Base-by-base conservation (phyloP, 2,888 invertebrate species). In the Pecten maximus region DNA sequence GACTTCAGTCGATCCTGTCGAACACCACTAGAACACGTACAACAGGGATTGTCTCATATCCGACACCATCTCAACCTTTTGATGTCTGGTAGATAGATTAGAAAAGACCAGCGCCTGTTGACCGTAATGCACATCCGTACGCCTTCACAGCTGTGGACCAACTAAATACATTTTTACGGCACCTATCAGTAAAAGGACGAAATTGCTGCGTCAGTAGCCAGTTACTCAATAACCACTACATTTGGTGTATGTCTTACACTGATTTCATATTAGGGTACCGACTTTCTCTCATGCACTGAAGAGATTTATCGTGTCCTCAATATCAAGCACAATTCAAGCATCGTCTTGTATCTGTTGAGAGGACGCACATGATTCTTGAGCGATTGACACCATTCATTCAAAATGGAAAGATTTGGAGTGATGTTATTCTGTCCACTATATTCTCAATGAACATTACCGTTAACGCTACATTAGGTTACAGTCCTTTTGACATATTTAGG, bases 211-310 rank as follows among this genome's bases (percentile, higher is more conserved):
- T 74, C 91, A 44, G 91, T 89, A 48, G 89, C 88, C 28, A 28
- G 89, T n/a, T 88, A 90, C 88, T 90, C 90, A 60, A 40, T 91
- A 39, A 91, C 91, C 74, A 90, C 90, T 8, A 88, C 87, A 23
- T 91, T 87, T 90, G 91, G 92, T 40, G 88, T 87, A 44, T 92
- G 91, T 89, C 88, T 91, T 44, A 91, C 91, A 28, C 74, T 91
- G 12, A 90, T 92, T 50, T 87, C 88, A 74, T 89, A 91, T 60
- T 90, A 60, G 19, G 91, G 91, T 40, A 40, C 91, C 19, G 91
- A 92, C 40, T 92, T 92, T 87, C 91, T 88, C 4, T 91, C 92
- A 12, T 74, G 89, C 8, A 91, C 89, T 12, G n/a, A 40, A 40
- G 89, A 91, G 60, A 60, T 92, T 39, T 91, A 89, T 88, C n/a